Percentiles rank a stretch among this genome's conserved stretches.
Evolutionary conservation across 2,797 vertebrate species (phyloP).

Genomic region (Sebastes wilsoni): DNA sequence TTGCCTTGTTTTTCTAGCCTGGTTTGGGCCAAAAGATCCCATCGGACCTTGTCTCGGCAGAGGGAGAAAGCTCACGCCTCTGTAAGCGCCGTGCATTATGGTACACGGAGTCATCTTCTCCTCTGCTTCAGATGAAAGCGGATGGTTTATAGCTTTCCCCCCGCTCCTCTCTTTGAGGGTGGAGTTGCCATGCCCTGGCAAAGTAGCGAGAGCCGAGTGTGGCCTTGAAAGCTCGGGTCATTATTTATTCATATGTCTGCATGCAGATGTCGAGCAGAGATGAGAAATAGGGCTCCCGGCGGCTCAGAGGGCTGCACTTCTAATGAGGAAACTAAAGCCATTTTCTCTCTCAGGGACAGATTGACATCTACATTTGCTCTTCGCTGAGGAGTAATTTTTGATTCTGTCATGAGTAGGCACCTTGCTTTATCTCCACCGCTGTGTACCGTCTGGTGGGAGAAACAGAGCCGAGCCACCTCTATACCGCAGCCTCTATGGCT

Average conservation of each 20-base stretch:
- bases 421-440: slow-evolving; percentile 13
- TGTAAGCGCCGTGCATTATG: not conserved
- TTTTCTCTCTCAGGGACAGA: slow-evolving; percentile 31
- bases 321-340: slow-evolving; percentile 52
- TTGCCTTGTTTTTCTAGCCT: slow-evolving; percentile 11
- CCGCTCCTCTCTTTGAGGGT: slow-evolving; percentile 27
- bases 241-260: slow-evolving; percentile 80
- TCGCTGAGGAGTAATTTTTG: slow-evolving; percentile 30
- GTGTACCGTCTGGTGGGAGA: slow-evolving; percentile 12
- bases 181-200: slow-evolving; percentile 47
- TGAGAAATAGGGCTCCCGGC: slow-evolving; percentile 49
- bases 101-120: slow-evolving; percentile 11
- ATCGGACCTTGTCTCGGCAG: not conserved
- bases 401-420: slow-evolving; percentile 45
- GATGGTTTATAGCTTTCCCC: slow-evolving; percentile 23
- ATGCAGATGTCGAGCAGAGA: slow-evolving; percentile 68
- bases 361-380: slow-evolving; percentile 47
- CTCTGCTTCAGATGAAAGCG: slow-evolving; percentile 1
- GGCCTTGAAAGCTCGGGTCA: slow-evolving; percentile 67
- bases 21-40: not conserved
- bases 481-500: slow-evolving; percentile 5
- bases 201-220: slow-evolving; percentile 28
- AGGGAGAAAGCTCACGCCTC: not conserved
- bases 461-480: not conserved
- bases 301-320: slow-evolving; percentile 37